Evolutionary conservation across 2,113 vertebrate species (phyloP).

Genomic region (Dascyllus trimaculatus): DNA sequence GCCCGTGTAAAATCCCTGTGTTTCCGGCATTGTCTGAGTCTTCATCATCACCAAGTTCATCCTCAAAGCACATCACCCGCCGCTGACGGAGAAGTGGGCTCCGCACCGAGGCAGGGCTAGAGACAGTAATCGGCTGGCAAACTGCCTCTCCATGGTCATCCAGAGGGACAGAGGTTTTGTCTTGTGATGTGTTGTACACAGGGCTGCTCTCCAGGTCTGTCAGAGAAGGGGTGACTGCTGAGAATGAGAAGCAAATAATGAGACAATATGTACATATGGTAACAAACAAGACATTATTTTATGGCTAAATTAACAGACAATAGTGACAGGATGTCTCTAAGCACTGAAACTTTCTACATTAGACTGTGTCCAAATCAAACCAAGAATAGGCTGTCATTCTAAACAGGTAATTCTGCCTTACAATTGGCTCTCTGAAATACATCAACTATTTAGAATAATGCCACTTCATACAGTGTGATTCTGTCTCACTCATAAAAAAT

Average conservation of each 20-base stretch:
- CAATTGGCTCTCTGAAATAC: no score
- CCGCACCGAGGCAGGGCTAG: conserved; percentile 85
- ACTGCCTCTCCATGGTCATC: conserved; percentile 77
- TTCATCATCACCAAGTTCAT: conserved; percentile 85
- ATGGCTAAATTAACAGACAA: no score
- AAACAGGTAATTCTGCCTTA: no score
- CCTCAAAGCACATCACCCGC: conserved; percentile 87
- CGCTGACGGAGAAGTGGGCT: conserved; percentile 92
- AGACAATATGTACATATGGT: background rate
- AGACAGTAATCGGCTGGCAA: conserved; percentile 80
- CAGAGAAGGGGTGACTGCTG: conserved; percentile 9
- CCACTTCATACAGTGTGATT: no score
- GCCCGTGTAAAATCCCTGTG: conserved; percentile 58
- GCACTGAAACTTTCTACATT: no score
- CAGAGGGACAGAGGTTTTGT: conserved; percentile 46
- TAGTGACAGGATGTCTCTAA: no score
- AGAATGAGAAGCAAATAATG: background rate
- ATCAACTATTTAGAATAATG: no score
- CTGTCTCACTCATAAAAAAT: no score
- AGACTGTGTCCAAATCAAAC: no score
- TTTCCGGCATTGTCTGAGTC: conserved; percentile 54
- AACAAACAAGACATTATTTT: background rate
- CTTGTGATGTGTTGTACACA: conserved; percentile 51
- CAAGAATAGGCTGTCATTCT: no score
- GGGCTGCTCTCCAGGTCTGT: conserved; percentile 71